A percentile compares a stretch with the other conserved stretches of the same genome.
Evolutionary conservation across 2,888 invertebrate species (phyloP).

Genomic region (Seira ritae): DNA sequence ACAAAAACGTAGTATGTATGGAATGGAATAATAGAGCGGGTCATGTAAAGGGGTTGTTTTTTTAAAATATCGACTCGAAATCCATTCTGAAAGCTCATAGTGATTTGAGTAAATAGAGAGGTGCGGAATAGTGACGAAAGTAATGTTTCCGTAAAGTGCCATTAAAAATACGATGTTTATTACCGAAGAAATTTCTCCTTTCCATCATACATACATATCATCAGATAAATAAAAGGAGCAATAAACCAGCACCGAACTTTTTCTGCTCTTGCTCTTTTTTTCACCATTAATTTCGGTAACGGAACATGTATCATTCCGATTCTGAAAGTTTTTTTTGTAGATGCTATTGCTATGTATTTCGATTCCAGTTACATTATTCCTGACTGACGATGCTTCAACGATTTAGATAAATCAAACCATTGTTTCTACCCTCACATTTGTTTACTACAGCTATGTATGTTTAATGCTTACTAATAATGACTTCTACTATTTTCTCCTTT

Average conservation of each 20-base stretch:
- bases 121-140: slow-evolving; percentile 36
- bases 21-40: too few relatives aligned
- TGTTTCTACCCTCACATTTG: neutral
- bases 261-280: slow-evolving; percentile 2
- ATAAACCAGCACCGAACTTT: neutral
- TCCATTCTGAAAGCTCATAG: too few relatives aligned
- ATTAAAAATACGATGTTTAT: slow-evolving; percentile 32
- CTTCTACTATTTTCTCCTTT: too few relatives aligned
- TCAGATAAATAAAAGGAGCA: slow-evolving; percentile 26
- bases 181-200: neutral
- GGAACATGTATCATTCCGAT: neutral
- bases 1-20: too few relatives aligned
- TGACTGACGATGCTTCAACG: neutral
- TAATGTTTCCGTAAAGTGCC: slow-evolving; percentile 24
- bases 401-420: neutral
- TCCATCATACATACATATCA: neutral
- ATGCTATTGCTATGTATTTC: neutral
- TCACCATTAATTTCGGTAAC: slow-evolving; percentile 1
- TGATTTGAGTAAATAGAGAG: neutral
- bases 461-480: too few relatives aligned
- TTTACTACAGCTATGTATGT: too few relatives aligned
- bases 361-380: neutral
- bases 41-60: too few relatives aligned
- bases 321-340: neutral
- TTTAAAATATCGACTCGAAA: too few relatives aligned